Evolutionary conservation across 2,888 invertebrate species (phyloP).

Genomic region (Apodemia zela): DNA sequence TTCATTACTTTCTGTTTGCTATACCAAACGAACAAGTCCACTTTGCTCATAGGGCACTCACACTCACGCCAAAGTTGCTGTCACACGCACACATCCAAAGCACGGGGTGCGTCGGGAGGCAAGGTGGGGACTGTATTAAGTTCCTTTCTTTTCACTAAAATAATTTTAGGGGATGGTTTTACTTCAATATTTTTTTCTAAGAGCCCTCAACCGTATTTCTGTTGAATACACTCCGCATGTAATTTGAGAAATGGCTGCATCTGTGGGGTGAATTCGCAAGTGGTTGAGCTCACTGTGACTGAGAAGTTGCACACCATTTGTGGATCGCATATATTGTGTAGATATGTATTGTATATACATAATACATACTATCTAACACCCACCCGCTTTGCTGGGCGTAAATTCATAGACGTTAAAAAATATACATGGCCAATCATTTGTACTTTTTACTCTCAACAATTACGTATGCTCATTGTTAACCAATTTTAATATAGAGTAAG

Average conservation of each 20-base stretch:
- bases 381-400: too few relatives aligned
- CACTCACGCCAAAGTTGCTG: constrained; percentile 39
- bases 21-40: constrained; percentile 58
- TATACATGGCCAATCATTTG: too few relatives aligned
- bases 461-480: too few relatives aligned
- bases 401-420: too few relatives aligned
- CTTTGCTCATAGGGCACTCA: constrained; percentile 62
- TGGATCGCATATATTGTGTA: background rate
- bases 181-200: constrained; percentile 74
- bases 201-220: constrained; percentile 53
- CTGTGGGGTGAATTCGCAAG: constrained; percentile 46
- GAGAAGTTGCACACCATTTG: constrained; percentile 32
- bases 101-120: constrained; percentile 69
- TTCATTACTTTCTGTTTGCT: constrained; percentile 37
- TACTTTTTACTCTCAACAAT: too few relatives aligned
- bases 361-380: too few relatives aligned
- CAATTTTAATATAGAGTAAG: too few relatives aligned
- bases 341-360: too few relatives aligned
- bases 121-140: constrained; percentile 79
- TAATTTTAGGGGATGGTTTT: constrained; percentile 80
- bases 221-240: constrained; percentile 61
- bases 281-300: constrained; percentile 55
- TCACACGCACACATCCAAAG: constrained; percentile 39
- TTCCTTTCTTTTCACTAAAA: constrained; percentile 81
- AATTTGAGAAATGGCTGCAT: constrained; percentile 71